Conservation (phyloP, 2,888 invertebrate genomes). For the Idaea dimidiata region DNA sequence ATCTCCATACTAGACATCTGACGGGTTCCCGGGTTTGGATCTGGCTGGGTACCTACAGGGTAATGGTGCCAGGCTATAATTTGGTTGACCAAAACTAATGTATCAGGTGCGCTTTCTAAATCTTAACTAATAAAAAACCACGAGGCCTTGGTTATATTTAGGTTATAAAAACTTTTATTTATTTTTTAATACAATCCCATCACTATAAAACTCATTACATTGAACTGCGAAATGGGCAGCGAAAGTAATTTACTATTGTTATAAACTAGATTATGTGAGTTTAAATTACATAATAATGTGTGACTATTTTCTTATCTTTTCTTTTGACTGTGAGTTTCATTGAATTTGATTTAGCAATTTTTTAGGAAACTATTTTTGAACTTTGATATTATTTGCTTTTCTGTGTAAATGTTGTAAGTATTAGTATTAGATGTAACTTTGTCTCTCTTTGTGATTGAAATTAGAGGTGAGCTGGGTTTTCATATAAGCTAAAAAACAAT, state of each 20-base stretch:
- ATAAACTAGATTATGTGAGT: conserved; percentile 14
- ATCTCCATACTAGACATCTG: no score
- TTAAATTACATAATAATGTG: conserved; percentile 46
- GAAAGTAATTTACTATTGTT: conserved; percentile 4
- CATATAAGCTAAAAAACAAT: no score
- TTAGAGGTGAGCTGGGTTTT: no score
- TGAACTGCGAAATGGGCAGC: neutral
- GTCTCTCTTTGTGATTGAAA: no score
- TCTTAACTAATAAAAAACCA: no score
- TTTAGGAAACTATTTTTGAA: neutral
- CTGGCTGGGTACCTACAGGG: no score
- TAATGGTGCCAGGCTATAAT: no score
- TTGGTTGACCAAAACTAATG: no score
- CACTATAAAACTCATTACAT: neutral
- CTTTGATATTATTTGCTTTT: neutral
- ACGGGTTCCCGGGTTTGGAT: no score
- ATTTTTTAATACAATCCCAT: neutral
- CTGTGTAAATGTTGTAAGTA: neutral
- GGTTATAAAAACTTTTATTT: no score
- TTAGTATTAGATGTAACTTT: neutral
- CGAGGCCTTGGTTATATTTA: no score
- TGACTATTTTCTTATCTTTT: conserved; percentile 55
- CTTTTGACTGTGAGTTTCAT: conserved; percentile 18
- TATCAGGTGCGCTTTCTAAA: no score
- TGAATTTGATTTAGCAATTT: neutral